Evolutionary conservation across 2,113 vertebrate genomes (phyloP).

Genomic region (Oxygymnocypris stewartii): DNA sequence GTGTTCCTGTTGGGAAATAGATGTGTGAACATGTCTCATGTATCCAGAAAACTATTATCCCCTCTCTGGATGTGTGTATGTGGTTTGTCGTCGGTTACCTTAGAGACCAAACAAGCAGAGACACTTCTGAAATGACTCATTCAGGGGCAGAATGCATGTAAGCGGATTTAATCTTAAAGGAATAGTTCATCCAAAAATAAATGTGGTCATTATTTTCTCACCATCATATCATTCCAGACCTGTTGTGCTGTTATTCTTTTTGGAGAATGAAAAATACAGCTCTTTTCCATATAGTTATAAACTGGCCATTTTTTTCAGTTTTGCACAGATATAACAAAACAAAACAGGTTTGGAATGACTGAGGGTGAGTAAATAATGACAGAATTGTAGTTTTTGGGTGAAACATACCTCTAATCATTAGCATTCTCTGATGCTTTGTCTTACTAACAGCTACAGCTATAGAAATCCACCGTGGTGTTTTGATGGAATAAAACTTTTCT

Average conservation of each 20-base stretch:
- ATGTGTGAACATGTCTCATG: constrained; percentile 15
- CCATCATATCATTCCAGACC: neutral
- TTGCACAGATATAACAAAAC: neutral
- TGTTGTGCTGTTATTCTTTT: neutral
- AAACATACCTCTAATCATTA: neutral
- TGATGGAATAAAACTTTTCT: neutral
- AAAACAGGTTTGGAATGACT: neutral
- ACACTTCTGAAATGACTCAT: constrained; percentile 25
- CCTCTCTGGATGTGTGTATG: neutral
- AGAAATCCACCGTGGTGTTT: neutral
- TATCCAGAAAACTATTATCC: constrained; percentile 10
- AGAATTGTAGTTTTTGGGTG: neutral
- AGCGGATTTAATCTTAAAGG: neutral
- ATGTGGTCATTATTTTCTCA: neutral
- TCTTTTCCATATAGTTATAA: neutral
- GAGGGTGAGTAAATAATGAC: neutral
- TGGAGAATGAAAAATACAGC: neutral
- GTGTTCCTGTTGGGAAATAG: neutral
- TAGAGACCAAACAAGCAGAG: constrained; percentile 13
- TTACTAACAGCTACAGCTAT: neutral
- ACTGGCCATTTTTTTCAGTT: neutral
- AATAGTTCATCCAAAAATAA: neutral
- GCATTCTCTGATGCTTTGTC: neutral
- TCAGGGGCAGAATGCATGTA: constrained; percentile 21
- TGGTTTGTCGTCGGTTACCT: constrained; percentile 8